Evolutionary conservation across 2,113 vertebrate species (phyloP).

Genomic region (Thalassoma bifasciatum): DNA sequence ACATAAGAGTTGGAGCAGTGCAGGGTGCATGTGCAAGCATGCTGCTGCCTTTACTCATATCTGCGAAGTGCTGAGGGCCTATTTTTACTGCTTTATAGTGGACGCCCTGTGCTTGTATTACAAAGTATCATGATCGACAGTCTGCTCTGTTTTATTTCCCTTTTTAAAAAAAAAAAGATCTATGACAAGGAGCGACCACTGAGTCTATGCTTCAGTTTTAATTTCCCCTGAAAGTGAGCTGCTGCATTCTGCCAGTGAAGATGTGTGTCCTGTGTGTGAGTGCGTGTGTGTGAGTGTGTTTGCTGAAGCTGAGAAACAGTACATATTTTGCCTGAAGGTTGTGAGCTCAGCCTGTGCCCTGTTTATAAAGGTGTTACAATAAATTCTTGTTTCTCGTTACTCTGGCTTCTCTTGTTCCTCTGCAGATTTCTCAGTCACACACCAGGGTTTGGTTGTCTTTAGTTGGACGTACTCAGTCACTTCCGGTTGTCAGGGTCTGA

Average conservation of each 20-base stretch:
- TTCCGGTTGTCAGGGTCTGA: slow-evolving; percentile 16
- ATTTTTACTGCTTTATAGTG: slow-evolving; percentile 65
- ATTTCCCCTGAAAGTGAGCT: slow-evolving; percentile 33
- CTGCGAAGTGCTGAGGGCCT: slow-evolving; percentile 52
- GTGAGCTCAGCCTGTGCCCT: slow-evolving; percentile 68
- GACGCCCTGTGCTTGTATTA: slow-evolving; percentile 56
- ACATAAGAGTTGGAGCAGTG: slow-evolving; percentile 46
- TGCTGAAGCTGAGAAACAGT: slow-evolving; percentile 53
- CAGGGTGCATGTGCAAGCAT: slow-evolving; percentile 66
- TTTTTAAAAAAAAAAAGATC: slow-evolving; percentile 39
- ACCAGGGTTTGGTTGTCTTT: neutral
- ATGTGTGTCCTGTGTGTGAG: slow-evolving; percentile 43
- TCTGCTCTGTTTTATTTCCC: slow-evolving; percentile 31
- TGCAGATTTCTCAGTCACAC: neutral
- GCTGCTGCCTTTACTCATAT: slow-evolving; percentile 54
- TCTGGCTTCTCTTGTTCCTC: slow-evolving; percentile 19
- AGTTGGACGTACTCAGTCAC: slow-evolving; percentile 5
- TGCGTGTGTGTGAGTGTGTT: slow-evolving; percentile 24
- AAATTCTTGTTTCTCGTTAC: slow-evolving; percentile 68
- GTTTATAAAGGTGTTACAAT: slow-evolving; percentile 72
- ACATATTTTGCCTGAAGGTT: slow-evolving; percentile 67
- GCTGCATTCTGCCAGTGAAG: slow-evolving; percentile 47
- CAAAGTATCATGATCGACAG: slow-evolving; percentile 55
- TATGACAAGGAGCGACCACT: slow-evolving; percentile 46
- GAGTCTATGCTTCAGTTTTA: slow-evolving; percentile 49